Evolutionary conservation across 2,888 invertebrate species (phyloP).

Genomic region (Vanessa cardui): DNA sequence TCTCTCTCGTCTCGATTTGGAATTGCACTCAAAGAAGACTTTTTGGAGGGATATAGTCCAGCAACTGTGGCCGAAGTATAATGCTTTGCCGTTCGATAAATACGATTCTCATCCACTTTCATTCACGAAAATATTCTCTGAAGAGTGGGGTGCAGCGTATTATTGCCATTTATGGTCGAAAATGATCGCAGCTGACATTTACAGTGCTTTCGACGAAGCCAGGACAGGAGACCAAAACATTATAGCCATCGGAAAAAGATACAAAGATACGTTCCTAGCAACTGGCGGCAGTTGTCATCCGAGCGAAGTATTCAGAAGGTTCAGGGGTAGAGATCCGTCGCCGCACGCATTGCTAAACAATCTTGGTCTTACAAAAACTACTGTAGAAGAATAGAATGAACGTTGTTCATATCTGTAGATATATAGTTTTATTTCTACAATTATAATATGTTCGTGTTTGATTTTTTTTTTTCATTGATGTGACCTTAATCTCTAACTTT

Average conservation of each 20-base stretch:
- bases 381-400: conserved; percentile 58
- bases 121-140: conserved; percentile 91
- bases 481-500: not conserved
- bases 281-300: conserved; percentile 92
- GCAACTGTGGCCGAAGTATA: conserved; percentile 91
- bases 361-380: conserved; percentile 78
- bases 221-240: conserved; percentile 77
- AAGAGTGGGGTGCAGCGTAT: conserved; percentile 93
- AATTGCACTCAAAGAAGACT: conserved; percentile 88
- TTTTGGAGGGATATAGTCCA: conserved; percentile 93
- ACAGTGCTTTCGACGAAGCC: conserved; percentile 91
- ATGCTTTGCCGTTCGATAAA: conserved; percentile 88
- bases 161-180: conserved; percentile 93
- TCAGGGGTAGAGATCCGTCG: conserved; percentile 95
- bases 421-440: conserved; percentile 57
- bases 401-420: conserved; percentile 38
- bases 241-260: conserved; percentile 85
- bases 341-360: conserved; percentile 89
- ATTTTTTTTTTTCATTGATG: not conserved
- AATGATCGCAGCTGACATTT: conserved; percentile 95
- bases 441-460: conserved; percentile 54
- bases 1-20: conserved; percentile 90
- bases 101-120: conserved; percentile 93
- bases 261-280: conserved; percentile 91
- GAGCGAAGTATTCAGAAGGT: conserved; percentile 93